Conservation (phyloP, 2,797 vertebrate genomes). For the Coranthus polyacanthus region DNA sequence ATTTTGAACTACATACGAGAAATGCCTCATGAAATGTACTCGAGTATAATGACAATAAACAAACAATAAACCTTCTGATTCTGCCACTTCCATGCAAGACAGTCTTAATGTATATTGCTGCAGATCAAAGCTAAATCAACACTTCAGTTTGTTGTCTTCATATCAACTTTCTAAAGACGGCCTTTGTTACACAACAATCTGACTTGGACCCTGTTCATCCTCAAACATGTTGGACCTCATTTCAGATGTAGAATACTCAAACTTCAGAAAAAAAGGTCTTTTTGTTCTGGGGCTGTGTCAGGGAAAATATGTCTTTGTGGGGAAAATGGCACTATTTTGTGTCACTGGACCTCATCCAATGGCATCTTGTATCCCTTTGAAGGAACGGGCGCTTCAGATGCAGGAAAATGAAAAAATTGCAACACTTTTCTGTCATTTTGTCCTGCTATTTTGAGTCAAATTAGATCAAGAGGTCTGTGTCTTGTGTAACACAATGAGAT, state of each 20-base stretch:
- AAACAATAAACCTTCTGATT: too few relatives aligned
- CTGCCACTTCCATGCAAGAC: background rate
- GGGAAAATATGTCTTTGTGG: slow-evolving; percentile 89
- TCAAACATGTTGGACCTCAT: slow-evolving; percentile 46
- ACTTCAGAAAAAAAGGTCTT: slow-evolving; percentile 43
- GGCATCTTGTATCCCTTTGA: slow-evolving; percentile 92
- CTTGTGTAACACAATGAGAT: slow-evolving; percentile 86
- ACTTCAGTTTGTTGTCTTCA: too few relatives aligned
- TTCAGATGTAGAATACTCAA: slow-evolving; percentile 37
- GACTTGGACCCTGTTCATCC: slow-evolving; percentile 69
- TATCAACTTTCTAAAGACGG: slow-evolving; percentile 84
- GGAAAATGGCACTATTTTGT: slow-evolving; percentile 91
- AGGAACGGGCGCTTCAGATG: slow-evolving; percentile 84
- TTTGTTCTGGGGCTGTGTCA: slow-evolving; percentile 80
- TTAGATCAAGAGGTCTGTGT: slow-evolving; percentile 91
- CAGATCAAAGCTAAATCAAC: slow-evolving; percentile 87
- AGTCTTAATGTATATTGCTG: slow-evolving; percentile 17
- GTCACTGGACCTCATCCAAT: slow-evolving; percentile 86
- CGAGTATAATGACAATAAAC: too few relatives aligned
- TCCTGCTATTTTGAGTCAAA: slow-evolving; percentile 90
- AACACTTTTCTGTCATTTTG: slow-evolving; percentile 96
- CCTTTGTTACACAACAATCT: slow-evolving; percentile 79
- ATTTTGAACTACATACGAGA: too few relatives aligned
- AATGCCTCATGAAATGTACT: too few relatives aligned
- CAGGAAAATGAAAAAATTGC: slow-evolving; percentile 93